Base-by-base conservation (phyloP, 2,888 invertebrate genomes). In the Galerucella calmariensis region DNA sequence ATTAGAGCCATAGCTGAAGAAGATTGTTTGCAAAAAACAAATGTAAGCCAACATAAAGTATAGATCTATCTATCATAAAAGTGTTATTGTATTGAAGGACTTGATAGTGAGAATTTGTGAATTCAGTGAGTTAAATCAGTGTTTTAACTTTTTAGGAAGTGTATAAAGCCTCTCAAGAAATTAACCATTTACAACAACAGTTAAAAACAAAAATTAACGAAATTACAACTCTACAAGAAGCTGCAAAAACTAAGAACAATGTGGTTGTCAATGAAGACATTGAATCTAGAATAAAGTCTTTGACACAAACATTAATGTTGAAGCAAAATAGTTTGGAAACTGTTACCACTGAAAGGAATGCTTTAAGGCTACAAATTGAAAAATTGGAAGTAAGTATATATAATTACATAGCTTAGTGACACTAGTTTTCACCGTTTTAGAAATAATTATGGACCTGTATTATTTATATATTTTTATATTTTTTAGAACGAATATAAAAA, bases 301-400 rank as follows among this genome's bases (percentile, higher is more conserved):
- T 97, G 16, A 96, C 97, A 0, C 93, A 96, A 84, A 94, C 94
- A 62, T 88, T 97, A 51, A 94, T 97, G 72, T 91, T 94, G 83
- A 96, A 95, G 84, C 97, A 97, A 87, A 93, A 93, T 61, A 91
- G 92, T 79, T 88, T 97, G n/a, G 97, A 97, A 85, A 90, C 92
- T 24, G 88, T 95, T 59, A 91, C 95, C 71, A 94, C 94, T 0
- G 97, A 97, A 83, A 93, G 95, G 84, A 96, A 96, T 88, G 95
- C 96, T 24, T 88, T 97, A 68, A 90, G 91, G 80, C 89, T 97
- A 81, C 96, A 97, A 84, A 86, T 97, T 81, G 97, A 97, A 85
- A 93, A 95, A 84, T 86, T 92, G 69, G 92, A 94, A 89, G 94
- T 94, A 83, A 83, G 14, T 41, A 41, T 41, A 41, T 41, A 62